Evolutionary conservation across 2,797 vertebrate species (phyloP).

Genomic region (Halcyon leucocephala): DNA sequence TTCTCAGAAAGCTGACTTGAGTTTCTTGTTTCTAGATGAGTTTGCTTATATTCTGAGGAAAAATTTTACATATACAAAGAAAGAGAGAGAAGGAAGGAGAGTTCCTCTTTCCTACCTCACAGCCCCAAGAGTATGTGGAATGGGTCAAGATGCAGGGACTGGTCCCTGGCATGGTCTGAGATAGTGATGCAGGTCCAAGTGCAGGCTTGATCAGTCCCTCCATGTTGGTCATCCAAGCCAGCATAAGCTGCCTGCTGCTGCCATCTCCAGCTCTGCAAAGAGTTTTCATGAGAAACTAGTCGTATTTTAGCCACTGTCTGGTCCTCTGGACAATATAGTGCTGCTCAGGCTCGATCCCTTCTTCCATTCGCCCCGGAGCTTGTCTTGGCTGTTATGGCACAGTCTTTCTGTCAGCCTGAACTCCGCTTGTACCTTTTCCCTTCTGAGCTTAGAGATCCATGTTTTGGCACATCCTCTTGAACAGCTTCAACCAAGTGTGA

Average conservation of each 20-base stretch:
- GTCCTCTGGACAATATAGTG: not conserved
- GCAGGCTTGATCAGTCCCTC: not conserved
- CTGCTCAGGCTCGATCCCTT: not conserved
- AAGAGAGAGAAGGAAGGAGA: not conserved
- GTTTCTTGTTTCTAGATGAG: slow-evolving; percentile 38
- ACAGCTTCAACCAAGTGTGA: slow-evolving; percentile 13
- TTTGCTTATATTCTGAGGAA: not conserved
- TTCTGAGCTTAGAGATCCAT: not conserved
- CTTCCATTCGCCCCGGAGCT: not conserved
- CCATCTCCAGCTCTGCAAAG: not conserved
- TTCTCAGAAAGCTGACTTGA: not conserved
- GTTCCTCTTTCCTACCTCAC: not conserved
- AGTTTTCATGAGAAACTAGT: not conserved
- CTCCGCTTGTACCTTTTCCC: not conserved
- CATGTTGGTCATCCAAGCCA: accelerated
- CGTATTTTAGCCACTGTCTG: not conserved
- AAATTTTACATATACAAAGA: not conserved
- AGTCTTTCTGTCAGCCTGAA: not conserved
- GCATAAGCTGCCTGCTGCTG: not conserved
- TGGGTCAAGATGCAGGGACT: accelerated
- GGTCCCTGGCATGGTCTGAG: not conserved
- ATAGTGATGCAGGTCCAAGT: accelerated
- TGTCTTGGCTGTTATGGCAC: not conserved
- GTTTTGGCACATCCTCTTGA: slow-evolving; percentile 35
- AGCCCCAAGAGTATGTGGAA: not conserved